These are phyloP conservation scores for Gallinago jamesoni DNA, from an alignment of 2,113 vertebrate species.

Conservation along the genomic window DNA sequence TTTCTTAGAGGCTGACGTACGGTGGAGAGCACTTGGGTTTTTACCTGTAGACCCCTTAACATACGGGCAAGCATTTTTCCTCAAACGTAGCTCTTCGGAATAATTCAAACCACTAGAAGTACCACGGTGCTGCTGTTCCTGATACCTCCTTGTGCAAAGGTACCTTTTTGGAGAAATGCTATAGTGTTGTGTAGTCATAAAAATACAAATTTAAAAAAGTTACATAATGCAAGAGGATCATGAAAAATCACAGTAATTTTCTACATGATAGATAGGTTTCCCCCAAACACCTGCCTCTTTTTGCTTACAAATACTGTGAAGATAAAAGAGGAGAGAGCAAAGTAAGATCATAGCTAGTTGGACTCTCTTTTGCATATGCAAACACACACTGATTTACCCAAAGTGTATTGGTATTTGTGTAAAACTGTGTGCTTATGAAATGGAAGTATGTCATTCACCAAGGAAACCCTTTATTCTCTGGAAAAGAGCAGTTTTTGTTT, in stretches of 20 bases:
- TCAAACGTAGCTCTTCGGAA: not conserved
- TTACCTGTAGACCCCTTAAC: not conserved
- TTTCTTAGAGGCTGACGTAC: not conserved
- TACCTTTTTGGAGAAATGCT: not conserved
- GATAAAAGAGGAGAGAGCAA: not conserved
- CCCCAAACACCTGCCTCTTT: not conserved
- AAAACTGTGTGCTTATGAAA: slow-evolving; percentile 5
- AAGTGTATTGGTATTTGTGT: slow-evolving; percentile 23
- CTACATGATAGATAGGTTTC: not conserved
- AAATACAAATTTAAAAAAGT: not conserved
- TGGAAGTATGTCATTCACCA: not conserved
- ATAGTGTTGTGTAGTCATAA: not conserved
- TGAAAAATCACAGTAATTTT: not conserved
- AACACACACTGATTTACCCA: not conserved
- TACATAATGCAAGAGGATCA: not conserved
- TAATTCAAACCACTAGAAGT: not conserved
- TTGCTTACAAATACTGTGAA: not conserved
- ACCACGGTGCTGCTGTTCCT: rapidly evolving
- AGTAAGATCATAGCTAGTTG: not conserved
- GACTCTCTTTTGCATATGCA: slow-evolving; percentile 18
- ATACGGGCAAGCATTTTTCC: not conserved
- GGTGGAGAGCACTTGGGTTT: not conserved
- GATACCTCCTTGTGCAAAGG: not conserved
- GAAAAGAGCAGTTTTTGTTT: not conserved
- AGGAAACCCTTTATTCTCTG: not conserved